Evolutionary conservation across 2,888 invertebrate genomes (phyloP).

Genomic region (Nasonovia ribisnigri): DNA sequence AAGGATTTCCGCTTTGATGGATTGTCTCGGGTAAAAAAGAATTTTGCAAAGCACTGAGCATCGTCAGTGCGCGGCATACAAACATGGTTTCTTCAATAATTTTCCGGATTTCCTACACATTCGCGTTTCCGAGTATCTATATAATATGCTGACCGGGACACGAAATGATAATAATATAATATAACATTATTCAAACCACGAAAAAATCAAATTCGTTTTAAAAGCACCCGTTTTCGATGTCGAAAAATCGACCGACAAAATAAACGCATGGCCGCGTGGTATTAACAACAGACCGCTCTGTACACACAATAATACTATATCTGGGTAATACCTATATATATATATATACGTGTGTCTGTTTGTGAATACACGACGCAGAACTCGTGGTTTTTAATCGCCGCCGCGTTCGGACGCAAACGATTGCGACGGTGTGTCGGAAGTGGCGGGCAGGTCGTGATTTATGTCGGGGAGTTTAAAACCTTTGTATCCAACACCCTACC

Average conservation of each 20-base stretch:
- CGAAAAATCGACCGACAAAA: too few relatives aligned
- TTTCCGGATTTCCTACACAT: not conserved
- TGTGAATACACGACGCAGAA: not conserved
- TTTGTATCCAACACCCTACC: not conserved
- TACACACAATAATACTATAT: not conserved
- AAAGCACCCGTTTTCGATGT: not conserved
- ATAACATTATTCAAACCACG: not conserved
- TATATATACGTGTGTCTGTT: not conserved
- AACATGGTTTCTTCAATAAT: not conserved
- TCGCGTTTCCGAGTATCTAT: not conserved
- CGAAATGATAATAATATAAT: not conserved
- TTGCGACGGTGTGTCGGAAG: not conserved
- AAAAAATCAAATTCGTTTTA: not conserved
- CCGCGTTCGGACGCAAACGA: not conserved
- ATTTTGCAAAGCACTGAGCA: not conserved
- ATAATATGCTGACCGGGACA: not conserved
- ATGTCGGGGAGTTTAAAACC: slow-evolving; percentile 14
- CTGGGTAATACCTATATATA: not conserved
- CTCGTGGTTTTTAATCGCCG: not conserved
- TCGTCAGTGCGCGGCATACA: not conserved
- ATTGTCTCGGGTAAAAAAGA: not conserved
- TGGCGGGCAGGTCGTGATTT: slow-evolving; percentile 1
- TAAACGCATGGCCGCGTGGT: too few relatives aligned
- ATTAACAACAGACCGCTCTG: not conserved
- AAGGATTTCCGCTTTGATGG: not conserved